Conservation (phyloP, 1,140 invertebrate species). For the Drosophila trapezifrons region DNA sequence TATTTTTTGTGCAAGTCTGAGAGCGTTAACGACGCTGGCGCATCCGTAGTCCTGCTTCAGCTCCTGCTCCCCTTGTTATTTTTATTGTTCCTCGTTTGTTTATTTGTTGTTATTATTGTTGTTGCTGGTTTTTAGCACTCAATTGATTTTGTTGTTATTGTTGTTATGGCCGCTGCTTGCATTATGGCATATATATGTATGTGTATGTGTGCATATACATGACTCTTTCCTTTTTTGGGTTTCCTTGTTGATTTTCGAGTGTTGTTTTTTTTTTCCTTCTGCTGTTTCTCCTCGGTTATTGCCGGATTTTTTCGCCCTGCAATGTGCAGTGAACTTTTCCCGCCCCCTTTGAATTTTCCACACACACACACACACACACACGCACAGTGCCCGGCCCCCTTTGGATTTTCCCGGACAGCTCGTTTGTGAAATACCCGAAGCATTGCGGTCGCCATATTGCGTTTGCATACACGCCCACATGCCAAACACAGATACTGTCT, state of each 20-base stretch:
- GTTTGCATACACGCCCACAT: conserved; percentile 81
- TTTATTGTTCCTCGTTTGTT: conserved; percentile 33
- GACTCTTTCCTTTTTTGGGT: conserved; percentile 10
- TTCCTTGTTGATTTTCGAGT: conserved; percentile 10
- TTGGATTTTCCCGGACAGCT: conserved; percentile 34
- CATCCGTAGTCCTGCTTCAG: not conserved
- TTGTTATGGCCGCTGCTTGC: conserved; percentile 42
- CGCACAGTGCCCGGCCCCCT: not conserved
- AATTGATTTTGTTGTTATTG: conserved; percentile 69
- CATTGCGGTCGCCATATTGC: conserved; percentile 84
- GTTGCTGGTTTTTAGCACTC: conserved; percentile 77
- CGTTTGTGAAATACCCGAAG: conserved; percentile 65
- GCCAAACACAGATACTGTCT: conserved; percentile 64
- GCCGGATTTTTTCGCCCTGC: conserved; percentile 29
- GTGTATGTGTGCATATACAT: not conserved
- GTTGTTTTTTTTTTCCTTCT: not conserved
- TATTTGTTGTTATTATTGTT: conserved; percentile 42
- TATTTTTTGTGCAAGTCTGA: not conserved
- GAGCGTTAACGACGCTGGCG: conserved; percentile 8
- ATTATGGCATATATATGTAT: conserved; percentile 29
- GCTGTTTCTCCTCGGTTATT: conserved; percentile 21
- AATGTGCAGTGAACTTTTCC: conserved; percentile 11
- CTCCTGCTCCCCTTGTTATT: conserved; percentile 28
- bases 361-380: not conserved
- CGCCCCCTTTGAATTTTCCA: conserved; percentile 11